Evolutionary conservation across 2,888 invertebrate genomes (phyloP).

Genomic region (Nephrotoma appendiculata): DNA sequence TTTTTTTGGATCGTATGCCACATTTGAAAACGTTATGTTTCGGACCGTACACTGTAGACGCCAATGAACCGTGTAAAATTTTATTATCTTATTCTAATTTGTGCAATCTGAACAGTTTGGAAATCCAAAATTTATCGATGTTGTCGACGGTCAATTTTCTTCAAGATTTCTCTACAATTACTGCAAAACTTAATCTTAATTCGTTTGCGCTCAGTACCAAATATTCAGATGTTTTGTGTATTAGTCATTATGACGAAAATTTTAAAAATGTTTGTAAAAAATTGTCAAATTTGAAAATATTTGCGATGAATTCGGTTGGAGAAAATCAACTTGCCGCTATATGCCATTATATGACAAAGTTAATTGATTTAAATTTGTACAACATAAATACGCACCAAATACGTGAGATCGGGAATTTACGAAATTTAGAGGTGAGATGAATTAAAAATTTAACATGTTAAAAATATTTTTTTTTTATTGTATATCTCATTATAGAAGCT

Average conservation of each 20-base stretch:
- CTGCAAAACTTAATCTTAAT: background rate
- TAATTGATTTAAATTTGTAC: background rate
- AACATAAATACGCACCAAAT: background rate
- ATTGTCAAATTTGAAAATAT: background rate
- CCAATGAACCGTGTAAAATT: background rate
- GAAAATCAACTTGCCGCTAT: background rate
- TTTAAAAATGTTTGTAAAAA: background rate
- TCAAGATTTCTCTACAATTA: background rate
- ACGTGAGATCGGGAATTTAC: background rate
- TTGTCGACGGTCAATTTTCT: background rate
- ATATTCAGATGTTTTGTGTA: background rate
- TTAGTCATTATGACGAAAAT: background rate
- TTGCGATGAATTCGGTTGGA: background rate
- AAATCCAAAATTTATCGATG: background rate
- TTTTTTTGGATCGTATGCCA: no score
- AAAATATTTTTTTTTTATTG: background rate
- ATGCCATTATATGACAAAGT: background rate
- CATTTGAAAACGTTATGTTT: background rate
- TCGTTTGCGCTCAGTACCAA: background rate
- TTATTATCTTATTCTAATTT: background rate
- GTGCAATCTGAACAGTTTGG: background rate
- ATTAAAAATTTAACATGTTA: background rate
- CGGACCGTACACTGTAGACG: background rate
- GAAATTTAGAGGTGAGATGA: background rate
- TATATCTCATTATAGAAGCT: background rate